Evolutionary conservation across 2,888 invertebrate genomes (phyloP).

Genomic region (Tethea ocularis): DNA sequence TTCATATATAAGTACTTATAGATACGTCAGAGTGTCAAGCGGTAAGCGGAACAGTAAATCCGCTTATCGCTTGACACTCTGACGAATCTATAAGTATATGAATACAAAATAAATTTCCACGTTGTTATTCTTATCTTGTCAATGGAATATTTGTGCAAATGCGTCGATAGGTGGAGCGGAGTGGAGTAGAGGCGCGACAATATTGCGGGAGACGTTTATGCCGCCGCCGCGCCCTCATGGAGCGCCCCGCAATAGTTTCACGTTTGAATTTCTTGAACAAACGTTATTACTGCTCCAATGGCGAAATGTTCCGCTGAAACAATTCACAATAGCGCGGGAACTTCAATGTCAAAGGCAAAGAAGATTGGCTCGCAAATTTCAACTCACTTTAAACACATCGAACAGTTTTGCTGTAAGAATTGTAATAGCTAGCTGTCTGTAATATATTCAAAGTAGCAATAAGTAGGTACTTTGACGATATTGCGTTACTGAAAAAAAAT

Average conservation of each 20-base stretch:
- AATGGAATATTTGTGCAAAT: conserved; percentile 50
- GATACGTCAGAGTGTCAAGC: conserved; percentile 10
- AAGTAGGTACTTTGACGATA: too few species aligned
- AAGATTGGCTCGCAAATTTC: conserved; percentile 60
- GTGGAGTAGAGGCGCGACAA: conserved; percentile 32
- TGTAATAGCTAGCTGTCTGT: not conserved
- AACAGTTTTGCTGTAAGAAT: conserved; percentile 29
- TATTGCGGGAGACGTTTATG: conserved; percentile 54
- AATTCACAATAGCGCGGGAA: conserved; percentile 73
- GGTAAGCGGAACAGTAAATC: conserved; percentile 11
- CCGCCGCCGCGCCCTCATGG: conserved; percentile 45
- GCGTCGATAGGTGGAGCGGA: conserved; percentile 29
- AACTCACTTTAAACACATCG: conserved; percentile 43
- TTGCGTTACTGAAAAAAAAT: too few species aligned
- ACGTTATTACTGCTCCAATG: conserved; percentile 76
- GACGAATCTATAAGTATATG: conserved; percentile 20
- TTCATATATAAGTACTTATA: conserved; percentile 25
- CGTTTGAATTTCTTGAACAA: conserved; percentile 78
- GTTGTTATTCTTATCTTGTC: conserved; percentile 37
- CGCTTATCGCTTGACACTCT: conserved; percentile 10
- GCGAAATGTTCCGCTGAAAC: conserved; percentile 72
- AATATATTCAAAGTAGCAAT: not conserved
- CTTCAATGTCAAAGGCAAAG: conserved; percentile 73
- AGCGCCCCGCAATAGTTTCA: conserved; percentile 67
- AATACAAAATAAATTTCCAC: conserved; percentile 31